phyloP scores from a whole-genome alignment of 2,113 vertebrate genomes.

The Gasterosteus nipponicus region DNA sequence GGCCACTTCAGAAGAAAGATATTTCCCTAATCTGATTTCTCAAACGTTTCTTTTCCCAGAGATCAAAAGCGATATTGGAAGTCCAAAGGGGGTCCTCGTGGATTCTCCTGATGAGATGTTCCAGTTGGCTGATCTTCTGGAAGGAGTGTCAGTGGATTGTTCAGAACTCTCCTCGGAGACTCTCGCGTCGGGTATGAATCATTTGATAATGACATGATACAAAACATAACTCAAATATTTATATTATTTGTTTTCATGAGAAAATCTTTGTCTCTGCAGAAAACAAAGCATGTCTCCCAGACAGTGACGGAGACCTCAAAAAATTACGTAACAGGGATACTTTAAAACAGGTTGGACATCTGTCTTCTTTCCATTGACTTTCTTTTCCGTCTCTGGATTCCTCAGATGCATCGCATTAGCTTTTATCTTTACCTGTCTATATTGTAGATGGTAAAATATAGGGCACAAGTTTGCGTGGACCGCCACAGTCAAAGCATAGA shows the following conservation, averaged over 20 bases:
- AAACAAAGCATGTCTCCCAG: constrained; percentile 35
- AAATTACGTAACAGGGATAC: constrained; percentile 71
- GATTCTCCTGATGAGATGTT: constrained; percentile 82
- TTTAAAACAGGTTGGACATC: constrained; percentile 79
- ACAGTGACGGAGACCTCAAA: constrained; percentile 57
- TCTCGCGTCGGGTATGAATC: constrained; percentile 77
- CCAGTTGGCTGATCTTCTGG: constrained; percentile 79
- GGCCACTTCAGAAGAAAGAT: not conserved
- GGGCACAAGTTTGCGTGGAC: constrained; percentile 60
- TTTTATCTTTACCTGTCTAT: not conserved
- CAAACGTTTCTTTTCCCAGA: constrained; percentile 58
- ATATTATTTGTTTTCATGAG: not conserved
- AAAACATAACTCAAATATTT: not conserved
- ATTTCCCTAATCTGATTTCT: not conserved
- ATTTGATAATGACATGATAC: not conserved
- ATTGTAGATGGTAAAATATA: constrained; percentile 69
- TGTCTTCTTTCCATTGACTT: not conserved
- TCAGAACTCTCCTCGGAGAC: constrained; percentile 63
- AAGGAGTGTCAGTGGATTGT: constrained; percentile 82
- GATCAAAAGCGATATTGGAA: constrained; percentile 74
- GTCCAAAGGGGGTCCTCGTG: constrained; percentile 77
- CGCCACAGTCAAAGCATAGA: constrained; percentile 85
- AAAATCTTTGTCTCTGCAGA: constrained; percentile 68
- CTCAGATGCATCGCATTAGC: not conserved
- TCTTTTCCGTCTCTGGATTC: not conserved